These are phyloP conservation scores for Battus philenor DNA, from an alignment of 1,140 invertebrate genomes.

Conservation along the genomic window DNA sequence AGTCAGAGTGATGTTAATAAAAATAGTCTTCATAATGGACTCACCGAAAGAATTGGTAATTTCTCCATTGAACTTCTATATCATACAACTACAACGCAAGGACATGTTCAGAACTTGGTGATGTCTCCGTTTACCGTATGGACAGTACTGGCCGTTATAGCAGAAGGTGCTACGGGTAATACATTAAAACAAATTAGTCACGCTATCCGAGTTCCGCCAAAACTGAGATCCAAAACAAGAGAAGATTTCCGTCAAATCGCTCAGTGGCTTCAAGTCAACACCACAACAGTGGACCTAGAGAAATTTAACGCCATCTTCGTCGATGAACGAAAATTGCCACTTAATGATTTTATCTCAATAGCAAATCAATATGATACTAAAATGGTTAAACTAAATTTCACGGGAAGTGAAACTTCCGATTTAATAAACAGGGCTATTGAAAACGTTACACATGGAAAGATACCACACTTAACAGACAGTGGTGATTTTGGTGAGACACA, in stretches of 20 bases:
- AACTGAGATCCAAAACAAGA: conserved; percentile 36
- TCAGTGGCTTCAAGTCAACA: conserved; percentile 57
- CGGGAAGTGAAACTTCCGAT: conserved; percentile 56
- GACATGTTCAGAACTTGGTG: conserved; percentile 38
- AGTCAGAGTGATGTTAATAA: conserved; percentile 1
- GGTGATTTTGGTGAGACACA: conserved; percentile 74
- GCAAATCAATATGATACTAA: conserved; percentile 76
- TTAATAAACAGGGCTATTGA: conserved; percentile 83
- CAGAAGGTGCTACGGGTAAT: conserved; percentile 64
- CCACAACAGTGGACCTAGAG: conserved; percentile 44
- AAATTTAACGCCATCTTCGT: conserved; percentile 58
- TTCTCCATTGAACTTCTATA: conserved; percentile 63
- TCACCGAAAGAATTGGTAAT: conserved; percentile 57
- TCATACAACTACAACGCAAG: conserved; percentile 34
- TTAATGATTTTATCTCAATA: conserved; percentile 44
- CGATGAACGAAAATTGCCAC: conserved; percentile 28
- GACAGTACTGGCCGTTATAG: conserved; percentile 68
- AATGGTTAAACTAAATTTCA: conserved; percentile 78
- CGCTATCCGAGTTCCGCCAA: conserved; percentile 43
- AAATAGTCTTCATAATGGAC: conserved; percentile 25
- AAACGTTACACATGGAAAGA: conserved; percentile 80
- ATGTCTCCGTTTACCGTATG: conserved; percentile 75
- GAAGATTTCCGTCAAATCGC: conserved; percentile 48
- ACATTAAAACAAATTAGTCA: conserved; percentile 56
- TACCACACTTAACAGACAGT: conserved; percentile 78